phyloP scores from a whole-genome alignment of 2,113 vertebrate species.

The Oreotrochilus melanogaster region DNA sequence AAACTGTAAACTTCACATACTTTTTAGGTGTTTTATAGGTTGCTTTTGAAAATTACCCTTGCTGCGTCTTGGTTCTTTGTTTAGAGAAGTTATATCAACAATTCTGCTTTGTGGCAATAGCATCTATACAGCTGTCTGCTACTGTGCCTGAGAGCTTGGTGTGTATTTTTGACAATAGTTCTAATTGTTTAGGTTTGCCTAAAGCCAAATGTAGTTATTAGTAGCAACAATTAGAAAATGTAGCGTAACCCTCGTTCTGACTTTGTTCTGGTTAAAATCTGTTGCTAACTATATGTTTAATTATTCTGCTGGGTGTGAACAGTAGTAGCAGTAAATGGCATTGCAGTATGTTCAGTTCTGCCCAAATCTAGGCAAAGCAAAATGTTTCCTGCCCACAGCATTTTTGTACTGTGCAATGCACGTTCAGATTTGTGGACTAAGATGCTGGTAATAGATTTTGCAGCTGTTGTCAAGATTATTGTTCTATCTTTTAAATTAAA shows the following conservation, averaged over 20 bases:
- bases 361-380: not conserved
- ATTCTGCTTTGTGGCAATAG: not conserved
- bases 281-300: not conserved
- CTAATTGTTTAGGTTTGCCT: not conserved
- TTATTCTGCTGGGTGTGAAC: not conserved
- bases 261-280: slow-evolving; percentile 22
- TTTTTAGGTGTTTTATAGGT: not conserved
- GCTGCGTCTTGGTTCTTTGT: not conserved
- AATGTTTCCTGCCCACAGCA: not conserved
- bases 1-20: not conserved
- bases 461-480: slow-evolving; percentile 13
- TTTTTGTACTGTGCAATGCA: not conserved
- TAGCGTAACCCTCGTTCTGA: not conserved
- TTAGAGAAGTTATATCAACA: not conserved
- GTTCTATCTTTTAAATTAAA: slow-evolving; percentile 61
- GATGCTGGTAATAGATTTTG: slow-evolving; percentile 1
- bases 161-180: not conserved
- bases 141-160: not conserved
- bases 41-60: not conserved
- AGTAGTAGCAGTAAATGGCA: not conserved
- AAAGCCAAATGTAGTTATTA: not conserved
- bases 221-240: not conserved
- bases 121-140: not conserved
- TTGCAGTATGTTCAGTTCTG: not conserved
- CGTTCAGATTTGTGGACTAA: not conserved